A percentile compares a stretch with the other conserved stretches of the same genome.
phyloP scores from a whole-genome alignment of 2,797 vertebrate species.

The Intellagama lesueurii region DNA sequence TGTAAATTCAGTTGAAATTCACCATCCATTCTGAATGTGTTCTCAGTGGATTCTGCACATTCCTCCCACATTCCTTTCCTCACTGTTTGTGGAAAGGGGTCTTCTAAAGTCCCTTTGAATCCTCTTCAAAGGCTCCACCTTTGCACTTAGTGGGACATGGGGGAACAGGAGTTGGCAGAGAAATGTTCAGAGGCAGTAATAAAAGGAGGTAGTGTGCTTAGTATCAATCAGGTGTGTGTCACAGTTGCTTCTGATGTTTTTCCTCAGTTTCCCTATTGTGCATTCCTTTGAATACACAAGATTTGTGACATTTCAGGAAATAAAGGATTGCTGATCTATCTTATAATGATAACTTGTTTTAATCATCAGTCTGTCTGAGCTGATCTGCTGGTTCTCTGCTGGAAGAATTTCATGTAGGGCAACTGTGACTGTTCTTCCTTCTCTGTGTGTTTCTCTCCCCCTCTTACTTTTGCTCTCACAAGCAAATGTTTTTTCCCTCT shows the following conservation, averaged over 20 bases:
- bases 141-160: neutral
- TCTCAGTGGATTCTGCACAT: neutral
- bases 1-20: neutral
- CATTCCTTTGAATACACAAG: neutral
- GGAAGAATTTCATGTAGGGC: constrained; percentile 7
- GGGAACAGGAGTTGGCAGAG: neutral
- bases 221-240: neutral
- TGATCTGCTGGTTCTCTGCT: neutral
- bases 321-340: neutral
- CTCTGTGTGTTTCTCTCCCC: neutral
- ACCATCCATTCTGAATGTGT: neutral
- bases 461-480: fast-evolving
- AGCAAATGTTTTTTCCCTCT: neutral
- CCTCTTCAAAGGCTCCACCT: neutral
- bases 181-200: neutral
- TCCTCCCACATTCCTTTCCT: neutral
- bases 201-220: neutral
- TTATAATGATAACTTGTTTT: neutral
- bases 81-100: neutral
- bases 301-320: constrained; percentile 2
- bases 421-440: constrained; percentile 26
- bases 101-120: neutral
- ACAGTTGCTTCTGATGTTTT: neutral
- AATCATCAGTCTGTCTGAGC: neutral
- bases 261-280: neutral